A percentile compares a stretch with the other conserved stretches of the same genome.
Conservation (phyloP, 1,140 invertebrate species). For the Macrotrachela quadricornifera region DNA sequence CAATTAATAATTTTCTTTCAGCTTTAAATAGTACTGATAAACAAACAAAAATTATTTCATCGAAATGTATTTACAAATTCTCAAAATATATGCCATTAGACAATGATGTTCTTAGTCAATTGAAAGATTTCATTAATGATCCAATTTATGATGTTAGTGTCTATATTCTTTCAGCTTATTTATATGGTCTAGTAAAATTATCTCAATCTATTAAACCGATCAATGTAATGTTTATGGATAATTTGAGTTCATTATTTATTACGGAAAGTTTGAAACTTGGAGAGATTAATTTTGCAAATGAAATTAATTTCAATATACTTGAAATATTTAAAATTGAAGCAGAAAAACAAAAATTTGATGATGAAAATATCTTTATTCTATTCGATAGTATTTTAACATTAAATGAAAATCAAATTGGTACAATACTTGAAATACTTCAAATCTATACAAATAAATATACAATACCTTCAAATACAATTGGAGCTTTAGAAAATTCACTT, state of each 20-base stretch:
- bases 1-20: not conserved
- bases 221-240: too few relatives aligned
- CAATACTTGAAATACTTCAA: not conserved
- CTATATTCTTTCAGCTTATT: not conserved
- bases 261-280: not conserved
- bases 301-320: not conserved
- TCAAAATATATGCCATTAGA: not conserved
- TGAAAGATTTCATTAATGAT: not conserved
- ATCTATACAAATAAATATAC: not conserved
- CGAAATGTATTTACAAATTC: not conserved
- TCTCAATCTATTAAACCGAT: not conserved
- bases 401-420: not conserved
- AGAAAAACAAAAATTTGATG: not conserved
- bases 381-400: not conserved
- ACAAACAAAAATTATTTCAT: not conserved
- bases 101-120: not conserved
- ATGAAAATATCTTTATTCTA: not conserved
- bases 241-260: not conserved
- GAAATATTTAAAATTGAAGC: not conserved
- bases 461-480: too few relatives aligned
- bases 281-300: not conserved
- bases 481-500: too few relatives aligned
- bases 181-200: not conserved
- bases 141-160: not conserved
- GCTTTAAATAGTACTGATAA: not conserved